Conservation (phyloP, 53 echinoderm and acorn worm species). For the Echinometra lucunter region DNA sequence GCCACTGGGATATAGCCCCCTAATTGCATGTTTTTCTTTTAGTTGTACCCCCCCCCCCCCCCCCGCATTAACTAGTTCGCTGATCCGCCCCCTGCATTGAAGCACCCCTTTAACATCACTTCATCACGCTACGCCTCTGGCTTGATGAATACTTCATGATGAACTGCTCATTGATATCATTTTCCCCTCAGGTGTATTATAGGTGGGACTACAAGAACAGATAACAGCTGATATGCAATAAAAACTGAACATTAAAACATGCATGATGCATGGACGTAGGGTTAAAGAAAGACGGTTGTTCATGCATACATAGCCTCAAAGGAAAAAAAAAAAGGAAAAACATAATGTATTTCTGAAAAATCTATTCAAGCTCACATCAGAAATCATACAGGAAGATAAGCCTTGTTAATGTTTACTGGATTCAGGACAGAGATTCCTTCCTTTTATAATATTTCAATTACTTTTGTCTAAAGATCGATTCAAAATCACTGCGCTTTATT, state of each 20-base stretch:
- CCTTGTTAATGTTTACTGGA: neutral
- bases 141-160: constrained; percentile 17
- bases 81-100: neutral
- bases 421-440: neutral
- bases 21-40: too few species aligned
- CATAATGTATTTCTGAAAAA: neutral
- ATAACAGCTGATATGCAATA: constrained; percentile 30
- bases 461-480: neutral
- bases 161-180: neutral
- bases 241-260: constrained; percentile 52
- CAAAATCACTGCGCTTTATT: too few species aligned
- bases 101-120: neutral
- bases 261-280: constrained; percentile 38
- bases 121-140: constrained; percentile 2
- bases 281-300: neutral
- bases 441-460: neutral
- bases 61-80: too few species aligned
- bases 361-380: neutral
- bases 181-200: neutral
- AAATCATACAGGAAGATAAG: neutral
- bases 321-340: neutral
- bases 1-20: too few species aligned
- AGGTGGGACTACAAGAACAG: neutral
- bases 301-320: neutral
- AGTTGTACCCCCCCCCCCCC: too few species aligned